Evolutionary conservation across 2,113 vertebrate genomes (phyloP), one percentile per base, ranked within the genome.

Genomic region (Gobius niger): DNA sequence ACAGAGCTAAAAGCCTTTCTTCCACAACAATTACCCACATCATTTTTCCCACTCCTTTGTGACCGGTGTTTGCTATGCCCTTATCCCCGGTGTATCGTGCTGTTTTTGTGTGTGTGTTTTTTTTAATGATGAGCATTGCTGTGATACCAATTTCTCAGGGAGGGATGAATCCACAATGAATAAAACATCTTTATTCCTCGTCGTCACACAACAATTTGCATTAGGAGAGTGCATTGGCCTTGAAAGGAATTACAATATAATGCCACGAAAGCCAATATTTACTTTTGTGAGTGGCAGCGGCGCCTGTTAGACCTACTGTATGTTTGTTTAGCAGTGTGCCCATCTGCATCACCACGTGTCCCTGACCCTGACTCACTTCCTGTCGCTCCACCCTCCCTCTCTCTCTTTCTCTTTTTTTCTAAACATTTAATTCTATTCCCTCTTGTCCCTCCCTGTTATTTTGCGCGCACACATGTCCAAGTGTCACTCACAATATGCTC

Each of bases 401-500:
- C 7, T 34, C 24, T 34, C 24, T 34, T 3, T 1, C 10, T 5
- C 9, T 44, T 6, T 40, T 50, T 66, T 51, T 46, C 14, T 51
- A 49, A 47, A 69, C 11, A 74, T 59, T 72, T 68, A 18, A 75
- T 56, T 78, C 12, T 66, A 15, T 3, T 14, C 53, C 54, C 54
- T 57, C 7, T 7, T 11, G 13, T 65, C 16, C 2, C 60, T 44
- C 50, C 6, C 61, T 16, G 49, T 15, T 63, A n/a, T 40, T 68
- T 65, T 60, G 52, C 46, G 40, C 47, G 56, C 9, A 60, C 10
- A 24, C 61, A 70, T 73, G 59, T 71, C 71, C 75, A 49, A 19
- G 67, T 76, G 70, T 77, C 73, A 63, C 65, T 46, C 63, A 62
- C 77, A 87, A 73, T 78, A 76, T 76, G 71, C 63, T 81, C 68